phyloP scores from a whole-genome alignment of 2,113 vertebrate genomes.

The Crotalus tigris region DNA sequence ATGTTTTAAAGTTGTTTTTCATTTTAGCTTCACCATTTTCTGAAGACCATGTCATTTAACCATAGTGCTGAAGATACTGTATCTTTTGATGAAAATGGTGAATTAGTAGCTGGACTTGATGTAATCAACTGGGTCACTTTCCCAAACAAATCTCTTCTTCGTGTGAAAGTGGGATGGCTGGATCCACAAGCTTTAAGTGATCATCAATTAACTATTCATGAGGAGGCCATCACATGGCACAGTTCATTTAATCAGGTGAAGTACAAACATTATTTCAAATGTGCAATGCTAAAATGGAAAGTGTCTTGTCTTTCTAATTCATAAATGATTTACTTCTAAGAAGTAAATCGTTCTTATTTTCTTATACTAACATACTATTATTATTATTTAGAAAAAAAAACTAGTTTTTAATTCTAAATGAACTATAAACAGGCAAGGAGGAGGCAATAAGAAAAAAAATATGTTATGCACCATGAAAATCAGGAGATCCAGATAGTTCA shows the following conservation, averaged over 20 bases:
- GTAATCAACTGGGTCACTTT: constrained; percentile 19
- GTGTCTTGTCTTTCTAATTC: not conserved
- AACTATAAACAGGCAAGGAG: not conserved
- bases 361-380: not conserved
- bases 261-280: not conserved
- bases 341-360: not conserved
- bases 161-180: not conserved
- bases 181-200: not conserved
- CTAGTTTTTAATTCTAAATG: not conserved
- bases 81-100: constrained; percentile 22
- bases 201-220: not conserved
- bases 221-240: not conserved
- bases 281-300: not conserved
- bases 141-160: constrained; percentile 8
- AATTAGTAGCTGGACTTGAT: constrained; percentile 6
- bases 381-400: not conserved
- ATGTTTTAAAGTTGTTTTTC: not conserved
- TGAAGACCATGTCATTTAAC: not conserved
- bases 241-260: constrained; percentile 3
- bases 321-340: not conserved
- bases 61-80: not conserved
- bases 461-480: not conserved
- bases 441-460: not conserved
- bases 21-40: constrained; percentile 2
- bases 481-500: not conserved